These are phyloP conservation scores for Amphibalanus amphitrite DNA, from an alignment of 1,140 invertebrate genomes.

Conservation along the genomic window DNA sequence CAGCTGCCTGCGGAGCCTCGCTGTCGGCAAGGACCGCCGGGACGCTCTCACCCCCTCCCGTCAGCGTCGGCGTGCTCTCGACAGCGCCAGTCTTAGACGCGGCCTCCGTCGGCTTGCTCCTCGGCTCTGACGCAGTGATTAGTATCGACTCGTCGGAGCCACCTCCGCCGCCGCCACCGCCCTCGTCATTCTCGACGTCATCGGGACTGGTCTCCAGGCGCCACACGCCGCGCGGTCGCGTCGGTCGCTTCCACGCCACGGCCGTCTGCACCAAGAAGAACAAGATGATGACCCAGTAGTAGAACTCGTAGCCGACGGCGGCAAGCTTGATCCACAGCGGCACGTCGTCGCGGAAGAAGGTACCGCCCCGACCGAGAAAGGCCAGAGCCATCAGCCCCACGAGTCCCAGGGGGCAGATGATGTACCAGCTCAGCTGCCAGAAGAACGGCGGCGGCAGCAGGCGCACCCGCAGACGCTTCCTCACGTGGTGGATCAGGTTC, in stretches of 20 bases:
- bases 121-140: too few species aligned
- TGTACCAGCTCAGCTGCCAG: neutral
- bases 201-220: neutral
- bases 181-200: neutral
- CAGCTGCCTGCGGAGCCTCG: too few species aligned
- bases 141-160: neutral
- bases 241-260: neutral
- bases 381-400: neutral
- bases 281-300: neutral
- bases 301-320: neutral
- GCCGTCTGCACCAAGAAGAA: neutral
- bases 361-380: neutral
- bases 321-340: neutral
- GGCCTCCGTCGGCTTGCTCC: neutral
- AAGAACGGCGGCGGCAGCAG: neutral
- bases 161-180: too few species aligned
- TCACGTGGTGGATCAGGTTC: neutral
- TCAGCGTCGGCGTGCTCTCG: neutral
- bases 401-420: neutral
- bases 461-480: neutral
- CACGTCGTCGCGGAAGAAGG: neutral
- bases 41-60: neutral
- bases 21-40: too few species aligned
- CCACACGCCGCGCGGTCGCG: neutral
- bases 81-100: too few species aligned